Evolutionary conservation across 2,113 vertebrate genomes (phyloP).

Genomic region (Cyprinus carpio): DNA sequence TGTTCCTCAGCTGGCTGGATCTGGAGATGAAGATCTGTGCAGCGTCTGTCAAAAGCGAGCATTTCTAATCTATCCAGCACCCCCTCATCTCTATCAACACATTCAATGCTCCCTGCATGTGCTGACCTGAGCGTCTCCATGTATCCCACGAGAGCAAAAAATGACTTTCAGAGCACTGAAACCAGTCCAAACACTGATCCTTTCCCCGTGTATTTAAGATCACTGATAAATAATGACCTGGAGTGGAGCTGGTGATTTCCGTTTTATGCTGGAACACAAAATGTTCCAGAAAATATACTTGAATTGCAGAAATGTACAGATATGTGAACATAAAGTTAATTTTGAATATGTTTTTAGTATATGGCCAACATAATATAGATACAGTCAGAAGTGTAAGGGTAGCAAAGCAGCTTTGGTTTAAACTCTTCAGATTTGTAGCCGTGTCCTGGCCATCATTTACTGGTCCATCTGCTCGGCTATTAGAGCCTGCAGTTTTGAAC

Average conservation of each 20-base stretch:
- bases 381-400: not conserved
- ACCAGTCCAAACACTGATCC: not conserved
- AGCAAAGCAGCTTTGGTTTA: not conserved
- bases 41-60: constrained; percentile 81
- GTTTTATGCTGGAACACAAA: constrained; percentile 39
- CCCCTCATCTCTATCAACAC: constrained; percentile 54
- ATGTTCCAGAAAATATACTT: constrained; percentile 61
- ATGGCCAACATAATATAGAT: not conserved
- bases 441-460: constrained; percentile 16
- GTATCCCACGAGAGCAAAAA: not conserved
- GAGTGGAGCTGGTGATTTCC: not conserved
- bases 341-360: not conserved
- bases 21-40: constrained; percentile 81
- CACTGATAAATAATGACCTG: not conserved
- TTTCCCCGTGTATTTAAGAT: constrained; percentile 10
- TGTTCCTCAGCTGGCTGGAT: constrained; percentile 85
- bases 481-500: constrained; percentile 26
- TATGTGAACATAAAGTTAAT: not conserved
- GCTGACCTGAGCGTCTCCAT: constrained; percentile 34
- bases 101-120: constrained; percentile 47
- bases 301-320: too few relatives aligned
- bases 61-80: constrained; percentile 83
- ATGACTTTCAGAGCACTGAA: constrained; percentile 18
- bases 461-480: not conserved
- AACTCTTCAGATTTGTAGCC: constrained; percentile 24